These are phyloP conservation scores for Burhinus oedicnemus DNA, from an alignment of 2,113 vertebrate genomes.

Conservation along the genomic window DNA sequence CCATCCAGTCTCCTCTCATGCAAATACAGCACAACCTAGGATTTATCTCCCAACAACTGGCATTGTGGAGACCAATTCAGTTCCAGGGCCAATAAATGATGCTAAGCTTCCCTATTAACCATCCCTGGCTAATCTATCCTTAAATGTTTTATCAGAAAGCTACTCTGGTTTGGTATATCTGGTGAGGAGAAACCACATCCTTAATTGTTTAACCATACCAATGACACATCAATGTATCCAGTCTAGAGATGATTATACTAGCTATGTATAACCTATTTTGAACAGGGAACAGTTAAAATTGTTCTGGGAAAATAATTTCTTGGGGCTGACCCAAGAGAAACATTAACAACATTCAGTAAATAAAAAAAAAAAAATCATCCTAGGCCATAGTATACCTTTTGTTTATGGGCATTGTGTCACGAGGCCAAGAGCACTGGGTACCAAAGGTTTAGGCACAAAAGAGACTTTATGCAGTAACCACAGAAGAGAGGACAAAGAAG, in stretches of 20 bases:
- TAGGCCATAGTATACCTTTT: background rate
- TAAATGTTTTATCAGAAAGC: background rate
- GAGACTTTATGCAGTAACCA: background rate
- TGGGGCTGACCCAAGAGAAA: background rate
- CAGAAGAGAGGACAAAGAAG: background rate
- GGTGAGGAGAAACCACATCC: background rate
- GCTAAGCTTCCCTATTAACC: background rate
- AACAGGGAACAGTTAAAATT: background rate
- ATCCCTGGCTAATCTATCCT: background rate
- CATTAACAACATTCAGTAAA: background rate
- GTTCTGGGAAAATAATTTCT: background rate
- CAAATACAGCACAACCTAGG: background rate
- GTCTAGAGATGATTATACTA: background rate
- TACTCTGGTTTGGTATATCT: background rate
- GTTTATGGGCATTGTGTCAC: background rate
- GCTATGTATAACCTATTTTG: background rate
- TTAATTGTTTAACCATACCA: background rate
- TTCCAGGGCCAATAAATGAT: background rate
- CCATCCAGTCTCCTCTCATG: background rate
- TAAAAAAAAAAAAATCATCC: background rate
- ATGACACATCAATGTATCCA: background rate
- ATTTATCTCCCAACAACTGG: background rate
- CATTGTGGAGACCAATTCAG: background rate
- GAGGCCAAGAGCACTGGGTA: background rate
- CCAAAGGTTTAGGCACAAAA: background rate